Conservation (phyloP, 2,113 vertebrate species). For the Delphinus delphis region DNA sequence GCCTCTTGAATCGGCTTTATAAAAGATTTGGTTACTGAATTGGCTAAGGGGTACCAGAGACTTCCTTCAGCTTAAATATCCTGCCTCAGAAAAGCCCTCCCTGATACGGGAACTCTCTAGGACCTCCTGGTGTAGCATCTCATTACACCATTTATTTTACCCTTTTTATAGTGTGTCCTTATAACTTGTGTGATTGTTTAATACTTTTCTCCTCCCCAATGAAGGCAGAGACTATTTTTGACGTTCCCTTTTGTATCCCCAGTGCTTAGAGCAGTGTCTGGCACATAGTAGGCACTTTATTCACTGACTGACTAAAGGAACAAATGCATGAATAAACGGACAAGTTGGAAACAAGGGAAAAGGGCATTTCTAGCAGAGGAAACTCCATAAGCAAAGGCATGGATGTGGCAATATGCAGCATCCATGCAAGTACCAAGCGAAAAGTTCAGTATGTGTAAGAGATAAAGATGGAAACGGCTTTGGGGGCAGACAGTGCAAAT, state of each 20-base stretch:
- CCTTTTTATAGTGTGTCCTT: background rate
- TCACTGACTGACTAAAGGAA: background rate
- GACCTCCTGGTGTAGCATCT: background rate
- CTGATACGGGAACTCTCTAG: background rate
- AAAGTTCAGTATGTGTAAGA: background rate
- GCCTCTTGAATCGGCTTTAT: slow-evolving; percentile 28
- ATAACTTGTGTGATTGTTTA: background rate
- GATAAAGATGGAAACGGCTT: background rate
- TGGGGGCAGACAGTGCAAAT: background rate
- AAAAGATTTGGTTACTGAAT: background rate
- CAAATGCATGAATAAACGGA: background rate
- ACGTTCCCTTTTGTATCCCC: background rate
- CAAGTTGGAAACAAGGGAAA: background rate
- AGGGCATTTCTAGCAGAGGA: background rate
- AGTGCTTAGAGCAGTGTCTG: background rate
- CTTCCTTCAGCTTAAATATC: background rate
- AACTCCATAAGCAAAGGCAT: background rate
- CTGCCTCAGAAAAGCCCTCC: background rate
- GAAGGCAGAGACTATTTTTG: background rate
- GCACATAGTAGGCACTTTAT: background rate
- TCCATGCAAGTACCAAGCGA: background rate
- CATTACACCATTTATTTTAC: background rate
- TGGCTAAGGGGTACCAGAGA: background rate
- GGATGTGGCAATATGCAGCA: background rate
- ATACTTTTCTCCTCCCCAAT: background rate